Evolutionary conservation across 2,113 vertebrate species (phyloP), one percentile per base, ranked within the genome.

Genomic region (Otus sunia): DNA sequence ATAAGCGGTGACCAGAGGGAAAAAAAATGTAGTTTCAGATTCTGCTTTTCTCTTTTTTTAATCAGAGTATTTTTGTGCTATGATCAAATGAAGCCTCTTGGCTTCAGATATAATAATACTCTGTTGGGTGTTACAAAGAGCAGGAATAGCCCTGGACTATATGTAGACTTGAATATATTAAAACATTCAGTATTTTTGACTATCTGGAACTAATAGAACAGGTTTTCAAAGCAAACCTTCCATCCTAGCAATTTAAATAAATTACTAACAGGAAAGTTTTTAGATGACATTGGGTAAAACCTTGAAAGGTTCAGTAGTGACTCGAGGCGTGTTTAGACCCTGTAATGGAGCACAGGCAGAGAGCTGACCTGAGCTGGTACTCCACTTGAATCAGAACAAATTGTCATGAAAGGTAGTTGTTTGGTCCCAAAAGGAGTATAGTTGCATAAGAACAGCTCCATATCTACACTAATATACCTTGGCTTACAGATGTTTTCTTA

Each of bases 161-260:
- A 5, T 50, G 12, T 39, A 26, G 59, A 71, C 18, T 74, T 89
- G 15, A 9, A 43, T 59, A 71, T 74, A 50, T 84, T 91, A 36
- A 74, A 94, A 41, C 20, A 26, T 53, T 68, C 20, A 43, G 12
- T 71, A 71, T 71, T 93, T 96, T 69, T 88, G 10, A 73, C 55
- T 91, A 72, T 11, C 30, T 94, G 34, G 25, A 94, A 72, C 47
- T 43, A 91, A 92, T 72, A 18, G 15, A 91, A 64, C 11, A 67
- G 12, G 15, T 89, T 96, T 92, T 92, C 84, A 92, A 95, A 94
- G 73, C 16, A 92, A 83, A 58, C 3, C 6, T 88, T 88, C 50
- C 20, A 76, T 76, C n/a, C 25, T 34, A 49, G 11, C 11, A 76
- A 79, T 95, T 94, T 94, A 92, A 86, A 79, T 62, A 83, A 76